phyloP scores from a whole-genome alignment of 2,888 invertebrate species.

The Cephus runcator region DNA sequence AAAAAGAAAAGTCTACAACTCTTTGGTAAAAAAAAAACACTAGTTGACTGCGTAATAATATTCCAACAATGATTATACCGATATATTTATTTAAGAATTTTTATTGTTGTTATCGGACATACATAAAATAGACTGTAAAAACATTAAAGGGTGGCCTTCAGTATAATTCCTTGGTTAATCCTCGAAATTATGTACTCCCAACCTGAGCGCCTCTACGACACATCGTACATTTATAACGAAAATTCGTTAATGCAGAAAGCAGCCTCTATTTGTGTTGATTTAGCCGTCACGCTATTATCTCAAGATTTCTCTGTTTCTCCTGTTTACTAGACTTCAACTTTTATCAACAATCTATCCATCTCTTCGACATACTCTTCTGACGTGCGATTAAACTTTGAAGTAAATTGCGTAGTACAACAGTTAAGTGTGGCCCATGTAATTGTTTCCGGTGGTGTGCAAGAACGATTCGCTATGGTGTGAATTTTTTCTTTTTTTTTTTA shows the following conservation, averaged over 20 bases:
- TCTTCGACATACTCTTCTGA: neutral
- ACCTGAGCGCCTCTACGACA: neutral
- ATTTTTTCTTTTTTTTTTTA: neutral
- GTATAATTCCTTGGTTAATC: slow-evolving; percentile 62
- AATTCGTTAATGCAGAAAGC: neutral
- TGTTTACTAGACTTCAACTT: neutral
- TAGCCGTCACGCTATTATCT: neutral
- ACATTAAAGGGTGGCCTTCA: slow-evolving; percentile 62
- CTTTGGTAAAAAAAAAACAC: slow-evolving; percentile 16
- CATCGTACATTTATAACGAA: neutral
- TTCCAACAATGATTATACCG: slow-evolving; percentile 59
- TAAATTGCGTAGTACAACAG: neutral
- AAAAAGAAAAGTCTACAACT: slow-evolving; percentile 2
- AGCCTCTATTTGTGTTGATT: neutral
- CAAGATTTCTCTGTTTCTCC: neutral
- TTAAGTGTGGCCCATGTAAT: neutral
- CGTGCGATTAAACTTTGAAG: neutral
- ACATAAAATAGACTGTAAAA: slow-evolving; percentile 64
- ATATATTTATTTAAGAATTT: slow-evolving; percentile 64
- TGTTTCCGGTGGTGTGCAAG: neutral
- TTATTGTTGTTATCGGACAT: slow-evolving; percentile 63
- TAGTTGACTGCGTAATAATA: slow-evolving; percentile 61
- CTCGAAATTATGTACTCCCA: slow-evolving; percentile 53
- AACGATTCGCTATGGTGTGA: neutral
- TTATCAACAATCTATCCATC: neutral